Evolutionary conservation across 1,140 invertebrate species (phyloP).

Genomic region (Bombus confusus): DNA sequence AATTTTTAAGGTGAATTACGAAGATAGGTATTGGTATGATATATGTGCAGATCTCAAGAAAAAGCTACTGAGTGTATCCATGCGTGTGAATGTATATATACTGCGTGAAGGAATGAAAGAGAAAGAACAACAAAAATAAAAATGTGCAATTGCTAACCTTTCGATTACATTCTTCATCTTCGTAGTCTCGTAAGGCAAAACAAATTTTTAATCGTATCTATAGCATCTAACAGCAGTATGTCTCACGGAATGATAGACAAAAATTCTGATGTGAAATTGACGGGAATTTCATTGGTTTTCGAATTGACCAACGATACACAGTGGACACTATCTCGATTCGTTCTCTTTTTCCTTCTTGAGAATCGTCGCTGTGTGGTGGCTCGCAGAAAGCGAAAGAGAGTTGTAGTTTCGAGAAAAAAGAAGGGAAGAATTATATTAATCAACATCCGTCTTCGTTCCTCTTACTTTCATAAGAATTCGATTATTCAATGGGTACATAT

Average conservation of each 20-base stretch:
- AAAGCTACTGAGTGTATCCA: not conserved
- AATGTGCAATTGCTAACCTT: conserved; percentile 68
- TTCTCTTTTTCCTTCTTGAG: conserved; percentile 22
- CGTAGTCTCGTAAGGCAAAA: conserved; percentile 61
- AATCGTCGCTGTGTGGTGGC: not conserved
- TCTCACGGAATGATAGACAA: conserved; percentile 16
- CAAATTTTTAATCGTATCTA: conserved; percentile 66
- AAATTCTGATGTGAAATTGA: conserved; percentile 34
- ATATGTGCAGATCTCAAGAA: conserved; percentile 35
- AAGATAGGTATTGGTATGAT: conserved; percentile 25
- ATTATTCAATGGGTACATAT: not conserved
- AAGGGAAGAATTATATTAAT: not conserved
- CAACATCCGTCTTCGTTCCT: conserved; percentile 18
- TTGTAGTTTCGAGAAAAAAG: not conserved
- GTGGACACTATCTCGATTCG: conserved; percentile 2
- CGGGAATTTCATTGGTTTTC: conserved; percentile 19
- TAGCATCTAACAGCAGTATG: conserved; percentile 48
- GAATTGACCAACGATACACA: not conserved
- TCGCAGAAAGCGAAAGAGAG: conserved; percentile 1
- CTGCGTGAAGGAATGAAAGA: conserved; percentile 16
- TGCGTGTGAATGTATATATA: conserved; percentile 10
- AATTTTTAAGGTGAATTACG: conserved; percentile 27
- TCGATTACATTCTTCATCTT: conserved; percentile 65
- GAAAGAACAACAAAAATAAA: conserved; percentile 41
- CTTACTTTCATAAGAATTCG: conserved; percentile 2